Conservation (phyloP, 1,140 invertebrate species). For the Rhynchophorus ferrugineus region DNA sequence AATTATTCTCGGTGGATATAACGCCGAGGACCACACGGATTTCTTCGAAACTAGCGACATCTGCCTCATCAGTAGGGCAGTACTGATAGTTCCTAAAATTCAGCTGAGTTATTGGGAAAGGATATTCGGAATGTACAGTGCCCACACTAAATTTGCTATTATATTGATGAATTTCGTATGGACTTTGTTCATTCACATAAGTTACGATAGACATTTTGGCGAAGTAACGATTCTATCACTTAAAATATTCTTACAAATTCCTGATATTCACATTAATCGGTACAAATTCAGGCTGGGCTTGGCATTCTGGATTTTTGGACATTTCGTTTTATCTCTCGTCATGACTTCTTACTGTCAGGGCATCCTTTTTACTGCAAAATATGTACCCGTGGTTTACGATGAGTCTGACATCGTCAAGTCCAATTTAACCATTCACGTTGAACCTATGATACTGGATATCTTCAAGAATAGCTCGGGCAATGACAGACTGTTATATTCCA, state of each 20-base stretch:
- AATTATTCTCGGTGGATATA: background rate
- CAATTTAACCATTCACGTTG: too few species aligned
- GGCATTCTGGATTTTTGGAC: background rate
- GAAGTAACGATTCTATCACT: background rate
- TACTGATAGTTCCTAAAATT: background rate
- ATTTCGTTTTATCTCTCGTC: background rate
- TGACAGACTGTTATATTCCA: too few species aligned
- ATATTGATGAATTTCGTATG: background rate
- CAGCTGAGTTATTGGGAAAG: background rate
- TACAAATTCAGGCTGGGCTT: slow-evolving; percentile 4
- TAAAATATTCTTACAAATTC: background rate
- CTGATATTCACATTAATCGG: background rate
- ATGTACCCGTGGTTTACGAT: too few species aligned
- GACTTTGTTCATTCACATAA: background rate
- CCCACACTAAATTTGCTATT: background rate
- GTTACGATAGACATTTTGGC: background rate
- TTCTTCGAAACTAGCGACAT: slow-evolving; percentile 1
- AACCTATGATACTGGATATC: too few species aligned
- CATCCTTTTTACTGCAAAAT: background rate
- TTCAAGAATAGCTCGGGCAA: too few species aligned
- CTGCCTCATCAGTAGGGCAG: background rate
- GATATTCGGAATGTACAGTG: background rate
- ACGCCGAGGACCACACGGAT: background rate
- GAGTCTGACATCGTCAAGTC: too few species aligned
- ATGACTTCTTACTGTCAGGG: background rate